A percentile compares a stretch with the other conserved stretches of the same genome.
phyloP scores from a whole-genome alignment of 2,888 invertebrate genomes.

The Mythimna impura region DNA sequence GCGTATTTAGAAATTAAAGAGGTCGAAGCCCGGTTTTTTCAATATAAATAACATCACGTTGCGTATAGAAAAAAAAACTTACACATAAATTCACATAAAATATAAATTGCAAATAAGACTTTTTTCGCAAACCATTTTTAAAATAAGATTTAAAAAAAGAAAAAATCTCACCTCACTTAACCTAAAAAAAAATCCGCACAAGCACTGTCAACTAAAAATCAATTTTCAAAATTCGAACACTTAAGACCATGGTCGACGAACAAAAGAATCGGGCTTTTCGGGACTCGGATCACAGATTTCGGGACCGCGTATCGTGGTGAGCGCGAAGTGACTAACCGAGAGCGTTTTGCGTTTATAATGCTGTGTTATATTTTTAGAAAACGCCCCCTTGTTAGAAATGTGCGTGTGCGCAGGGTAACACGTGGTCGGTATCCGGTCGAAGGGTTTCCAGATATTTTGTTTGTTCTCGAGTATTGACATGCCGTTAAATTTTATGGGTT shows the following conservation, averaged over 20 bases:
- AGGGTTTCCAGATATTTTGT: slow-evolving; percentile 76
- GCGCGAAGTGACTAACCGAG: slow-evolving; percentile 81
- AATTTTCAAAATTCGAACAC: slow-evolving; percentile 55
- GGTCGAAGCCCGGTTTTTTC: slow-evolving; percentile 60
- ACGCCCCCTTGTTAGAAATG: slow-evolving; percentile 86
- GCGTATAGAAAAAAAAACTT: slow-evolving; percentile 2
- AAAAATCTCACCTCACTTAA: slow-evolving; percentile 13
- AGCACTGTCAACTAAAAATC: slow-evolving; percentile 35
- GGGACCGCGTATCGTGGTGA: slow-evolving; percentile 70
- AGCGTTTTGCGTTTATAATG: slow-evolving; percentile 77
- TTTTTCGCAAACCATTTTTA: too few species aligned
- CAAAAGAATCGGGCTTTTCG: slow-evolving; percentile 52
- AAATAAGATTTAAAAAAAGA: neutral
- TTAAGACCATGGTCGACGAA: slow-evolving; percentile 60
- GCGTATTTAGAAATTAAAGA: slow-evolving; percentile 66
- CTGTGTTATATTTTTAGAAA: slow-evolving; percentile 86
- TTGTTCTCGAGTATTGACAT: slow-evolving; percentile 58
- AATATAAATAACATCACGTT: slow-evolving; percentile 53
- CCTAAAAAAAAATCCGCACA: slow-evolving; percentile 34
- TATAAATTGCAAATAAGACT: neutral
- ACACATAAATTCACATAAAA: slow-evolving; percentile 9
- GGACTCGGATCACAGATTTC: slow-evolving; percentile 51
- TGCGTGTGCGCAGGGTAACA: slow-evolving; percentile 75
- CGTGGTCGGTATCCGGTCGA: slow-evolving; percentile 82
- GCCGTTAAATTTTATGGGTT: slow-evolving; percentile 41